phyloP scores from a whole-genome alignment of 92 coral and sea anemone species.

The Zoanthus sansibaricus region DNA sequence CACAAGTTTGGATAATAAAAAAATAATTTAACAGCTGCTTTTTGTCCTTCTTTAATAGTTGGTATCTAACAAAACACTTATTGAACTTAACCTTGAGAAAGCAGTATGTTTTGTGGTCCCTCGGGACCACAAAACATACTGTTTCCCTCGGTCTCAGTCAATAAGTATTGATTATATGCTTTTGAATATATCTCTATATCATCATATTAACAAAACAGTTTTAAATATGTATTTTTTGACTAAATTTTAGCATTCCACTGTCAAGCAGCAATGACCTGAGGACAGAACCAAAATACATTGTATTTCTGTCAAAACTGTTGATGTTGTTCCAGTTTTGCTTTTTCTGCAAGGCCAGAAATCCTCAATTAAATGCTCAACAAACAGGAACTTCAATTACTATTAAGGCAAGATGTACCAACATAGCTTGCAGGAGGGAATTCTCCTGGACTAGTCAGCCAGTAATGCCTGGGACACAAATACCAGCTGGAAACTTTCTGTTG shows the following conservation, averaged over 20 bases:
- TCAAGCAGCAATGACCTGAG: slow-evolving; percentile 10
- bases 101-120: too few species aligned
- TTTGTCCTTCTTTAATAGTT: too few species aligned
- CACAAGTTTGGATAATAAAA: too few species aligned
- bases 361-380: slow-evolving; percentile 34
- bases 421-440: slow-evolving; percentile 27
- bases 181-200: not conserved
- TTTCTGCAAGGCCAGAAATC: slow-evolving; percentile 39
- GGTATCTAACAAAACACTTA: too few species aligned
- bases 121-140: too few species aligned
- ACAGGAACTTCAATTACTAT: slow-evolving; percentile 38
- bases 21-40: too few species aligned
- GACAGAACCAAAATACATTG: slow-evolving; percentile 26
- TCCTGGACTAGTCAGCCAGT: slow-evolving; percentile 48
- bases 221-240: slow-evolving; percentile 5
- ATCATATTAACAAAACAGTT: not conserved
- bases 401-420: slow-evolving; percentile 40
- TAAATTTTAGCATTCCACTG: slow-evolving; percentile 21
- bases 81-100: too few species aligned
- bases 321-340: slow-evolving; percentile 47
- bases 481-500: slow-evolving; percentile 58
- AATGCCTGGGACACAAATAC: slow-evolving; percentile 50
- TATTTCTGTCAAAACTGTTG: slow-evolving; percentile 30
- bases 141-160: too few species aligned
- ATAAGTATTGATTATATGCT: too few species aligned